Evolutionary conservation across 2,888 invertebrate species (phyloP).

Genomic region (Sussaba pulchella): DNA sequence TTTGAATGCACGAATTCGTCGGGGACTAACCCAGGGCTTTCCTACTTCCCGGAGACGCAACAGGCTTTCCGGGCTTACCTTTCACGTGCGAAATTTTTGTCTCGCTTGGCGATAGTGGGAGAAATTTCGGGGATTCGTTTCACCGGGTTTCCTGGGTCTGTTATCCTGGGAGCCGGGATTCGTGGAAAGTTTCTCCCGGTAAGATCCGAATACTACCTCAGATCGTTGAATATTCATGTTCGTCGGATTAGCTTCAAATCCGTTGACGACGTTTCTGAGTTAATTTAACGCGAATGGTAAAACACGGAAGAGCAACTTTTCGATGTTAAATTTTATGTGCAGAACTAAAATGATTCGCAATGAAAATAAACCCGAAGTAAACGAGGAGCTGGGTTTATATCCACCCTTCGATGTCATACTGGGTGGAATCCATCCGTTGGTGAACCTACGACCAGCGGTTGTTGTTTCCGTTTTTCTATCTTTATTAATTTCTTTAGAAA

Average conservation of each 20-base stretch:
- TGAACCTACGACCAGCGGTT: no score
- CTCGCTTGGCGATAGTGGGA: not conserved
- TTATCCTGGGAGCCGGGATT: conserved; percentile 75
- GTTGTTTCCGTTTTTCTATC: no score
- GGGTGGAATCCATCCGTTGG: no score
- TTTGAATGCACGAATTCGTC: conserved; percentile 23
- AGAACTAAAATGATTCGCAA: no score
- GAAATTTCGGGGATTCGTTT: not conserved
- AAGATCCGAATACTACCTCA: conserved; percentile 49
- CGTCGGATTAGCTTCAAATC: not conserved
- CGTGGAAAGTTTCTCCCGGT: conserved; percentile 65
- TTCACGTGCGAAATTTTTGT: conserved; percentile 34
- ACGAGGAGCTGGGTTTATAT: no score
- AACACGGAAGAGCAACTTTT: no score
- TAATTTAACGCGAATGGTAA: no score
- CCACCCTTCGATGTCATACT: no score
- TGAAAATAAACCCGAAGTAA: no score
- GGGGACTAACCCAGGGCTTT: conserved; percentile 23
- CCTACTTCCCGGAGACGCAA: conserved; percentile 66
- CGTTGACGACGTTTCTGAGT: not conserved
- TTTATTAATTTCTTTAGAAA: no score
- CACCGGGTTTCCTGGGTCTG: conserved; percentile 69
- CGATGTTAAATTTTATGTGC: no score
- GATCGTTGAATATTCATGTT: conserved; percentile 12
- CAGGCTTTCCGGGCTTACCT: conserved; percentile 69